Conservation (phyloP, 37 sponge, comb jelly and placozoan genomes). For the Amphimedon queenslandica region DNA sequence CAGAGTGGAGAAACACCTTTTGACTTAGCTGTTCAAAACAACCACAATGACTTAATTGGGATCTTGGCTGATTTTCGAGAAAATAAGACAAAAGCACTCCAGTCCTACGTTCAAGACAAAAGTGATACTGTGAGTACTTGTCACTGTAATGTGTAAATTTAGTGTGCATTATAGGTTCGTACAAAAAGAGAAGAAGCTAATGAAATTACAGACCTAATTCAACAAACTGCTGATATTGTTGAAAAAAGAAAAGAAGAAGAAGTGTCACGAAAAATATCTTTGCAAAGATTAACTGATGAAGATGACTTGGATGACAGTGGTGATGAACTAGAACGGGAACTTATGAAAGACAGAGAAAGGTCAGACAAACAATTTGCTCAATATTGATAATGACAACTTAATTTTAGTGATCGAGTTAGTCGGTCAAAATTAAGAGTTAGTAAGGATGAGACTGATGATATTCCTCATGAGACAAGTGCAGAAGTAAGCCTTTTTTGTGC, state of each 20-base stretch:
- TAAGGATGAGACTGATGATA: background rate
- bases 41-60: constrained; percentile 16
- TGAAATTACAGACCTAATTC: constrained; percentile 31
- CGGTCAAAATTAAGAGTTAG: too few species aligned
- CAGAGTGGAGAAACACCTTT: constrained; percentile 66
- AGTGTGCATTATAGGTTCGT: too few species aligned
- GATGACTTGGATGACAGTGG: background rate
- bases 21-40: constrained; percentile 37
- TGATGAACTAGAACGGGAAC: background rate
- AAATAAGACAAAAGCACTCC: constrained; percentile 21
- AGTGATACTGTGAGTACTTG: too few species aligned
- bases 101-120: constrained; percentile 25
- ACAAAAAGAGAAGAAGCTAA: too few species aligned
- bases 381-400: too few species aligned
- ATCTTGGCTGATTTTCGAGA: constrained; percentile 43
- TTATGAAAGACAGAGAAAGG: background rate
- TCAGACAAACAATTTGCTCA: too few species aligned
- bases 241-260: constrained; percentile 21
- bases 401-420: background rate
- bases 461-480: background rate
- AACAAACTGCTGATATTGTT: constrained; percentile 7
- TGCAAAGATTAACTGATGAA: background rate
- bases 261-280: constrained; percentile 27
- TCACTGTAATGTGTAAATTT: too few species aligned
- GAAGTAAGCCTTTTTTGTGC: too few species aligned